These are phyloP conservation scores for Heteromormyrus szaboi DNA, from an alignment of 2,797 vertebrate species.

Conservation along the genomic window DNA sequence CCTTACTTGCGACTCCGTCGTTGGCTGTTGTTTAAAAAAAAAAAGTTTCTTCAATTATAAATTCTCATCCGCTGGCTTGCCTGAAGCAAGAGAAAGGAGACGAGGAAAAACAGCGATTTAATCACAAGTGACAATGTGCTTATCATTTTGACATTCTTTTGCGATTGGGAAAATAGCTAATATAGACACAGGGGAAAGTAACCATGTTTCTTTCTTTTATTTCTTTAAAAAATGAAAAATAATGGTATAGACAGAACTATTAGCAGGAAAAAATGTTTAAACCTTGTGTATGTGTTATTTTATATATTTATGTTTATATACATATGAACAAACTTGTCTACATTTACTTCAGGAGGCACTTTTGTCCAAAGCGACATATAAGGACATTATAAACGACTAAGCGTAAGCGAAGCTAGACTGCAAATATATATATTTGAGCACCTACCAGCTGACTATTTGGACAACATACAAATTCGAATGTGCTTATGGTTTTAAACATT, in stretches of 20 bases:
- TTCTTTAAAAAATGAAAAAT: neutral
- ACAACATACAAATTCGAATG: neutral
- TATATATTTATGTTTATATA: neutral
- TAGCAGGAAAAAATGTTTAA: neutral
- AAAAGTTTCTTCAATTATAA: neutral
- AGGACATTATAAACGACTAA: neutral
- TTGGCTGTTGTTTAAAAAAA: neutral
- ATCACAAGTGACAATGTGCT: neutral
- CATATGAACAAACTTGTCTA: neutral
- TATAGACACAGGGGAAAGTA: neutral
- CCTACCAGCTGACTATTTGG: neutral
- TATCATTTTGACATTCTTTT: constrained; percentile 4
- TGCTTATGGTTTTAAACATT: neutral
- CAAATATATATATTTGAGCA: neutral
- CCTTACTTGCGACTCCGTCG: neutral
- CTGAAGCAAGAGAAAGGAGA: neutral
- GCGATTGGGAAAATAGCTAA: neutral
- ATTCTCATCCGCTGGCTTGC: neutral
- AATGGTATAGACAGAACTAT: neutral
- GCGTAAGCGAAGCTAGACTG: neutral
- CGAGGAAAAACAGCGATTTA: neutral
- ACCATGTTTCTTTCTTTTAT: neutral
- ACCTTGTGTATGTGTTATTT: neutral
- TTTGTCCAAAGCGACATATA: neutral
- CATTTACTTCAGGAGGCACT: neutral